Evolutionary conservation across 2,888 invertebrate genomes (phyloP), one percentile per base, ranked within the genome.

Genomic region (Eulithis testata): DNA sequence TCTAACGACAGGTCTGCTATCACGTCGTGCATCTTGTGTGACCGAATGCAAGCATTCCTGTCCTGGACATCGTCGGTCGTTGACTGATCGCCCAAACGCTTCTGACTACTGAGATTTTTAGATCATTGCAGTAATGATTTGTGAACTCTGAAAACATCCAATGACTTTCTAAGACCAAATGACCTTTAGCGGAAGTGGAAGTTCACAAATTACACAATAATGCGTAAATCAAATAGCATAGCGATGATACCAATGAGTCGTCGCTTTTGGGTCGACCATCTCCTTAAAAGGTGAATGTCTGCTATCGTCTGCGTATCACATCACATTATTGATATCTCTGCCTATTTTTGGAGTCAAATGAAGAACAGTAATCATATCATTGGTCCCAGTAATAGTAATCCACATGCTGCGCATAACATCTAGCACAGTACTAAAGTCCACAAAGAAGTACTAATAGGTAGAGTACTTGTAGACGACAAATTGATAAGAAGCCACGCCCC

Each of bases 61-160:
- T 63, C 66, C 63, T 63, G 86, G 85, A 85, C 81, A 79, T 77
- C 74, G 77, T 73, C 83, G 87, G 85, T 84, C 87, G 86, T 86
- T 86, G 85, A 87, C 86, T 86, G 88, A 82, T 81, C 81, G 78
- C 77, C 81, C 81, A 83, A 55, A 55, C 50, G 21, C 55, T 60
- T 40, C 40, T 40, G 40, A 40, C 4, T 40, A 40, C 40, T 14
- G 49, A 49, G 49, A 21, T 49, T 49, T 21, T 8, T 4, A 49
- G 49, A 49, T 49, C 9, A 8, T 40, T 7, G 5, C 40, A 7
- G 40, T 7, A 40, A 11, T 40, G 8, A 40, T 8, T 8, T 40
- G 9, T 40, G 8, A 40, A 40, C 40, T 40, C 8, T 40, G 40
- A 8, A 5, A 40, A 11, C 5, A 8, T 40, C 8, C 40, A 40